Conservation (phyloP, 2,888 invertebrate species). For the Hirtodrosophila alboralis region DNA sequence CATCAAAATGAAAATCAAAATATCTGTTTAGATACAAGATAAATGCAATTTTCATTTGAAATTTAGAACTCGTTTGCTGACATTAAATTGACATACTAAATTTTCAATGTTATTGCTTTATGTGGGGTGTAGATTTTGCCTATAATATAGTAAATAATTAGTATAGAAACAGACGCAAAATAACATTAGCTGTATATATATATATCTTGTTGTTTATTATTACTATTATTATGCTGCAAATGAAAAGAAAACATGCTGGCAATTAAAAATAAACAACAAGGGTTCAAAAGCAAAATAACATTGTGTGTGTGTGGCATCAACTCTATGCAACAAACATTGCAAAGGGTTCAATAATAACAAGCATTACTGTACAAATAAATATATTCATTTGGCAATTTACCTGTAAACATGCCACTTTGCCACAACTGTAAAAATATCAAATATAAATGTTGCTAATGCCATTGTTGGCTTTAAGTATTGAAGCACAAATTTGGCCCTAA, state of each 20-base stretch:
- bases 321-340: background rate
- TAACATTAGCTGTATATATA: background rate
- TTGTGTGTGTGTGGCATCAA: background rate
- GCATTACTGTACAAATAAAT: background rate
- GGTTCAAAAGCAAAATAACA: background rate
- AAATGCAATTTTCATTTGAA: slow-evolving; percentile 49
- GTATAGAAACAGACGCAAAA: background rate
- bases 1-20: slow-evolving; percentile 67
- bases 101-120: slow-evolving; percentile 28
- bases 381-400: slow-evolving; percentile 36
- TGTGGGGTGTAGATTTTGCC: background rate
- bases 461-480: slow-evolving; percentile 6
- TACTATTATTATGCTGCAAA: slow-evolving; percentile 52
- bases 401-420: slow-evolving; percentile 49
- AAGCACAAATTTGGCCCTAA: slow-evolving; percentile 1
- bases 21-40: slow-evolving; percentile 59
- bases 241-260: slow-evolving; percentile 62
- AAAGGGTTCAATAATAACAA: slow-evolving; percentile 13
- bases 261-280: slow-evolving; percentile 55
- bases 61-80: slow-evolving; percentile 17
- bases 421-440: background rate
- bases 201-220: slow-evolving; percentile 17
- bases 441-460: slow-evolving; percentile 4
- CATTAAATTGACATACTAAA: slow-evolving; percentile 29
- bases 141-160: slow-evolving; percentile 18